Evolutionary conservation across 2,113 vertebrate species (phyloP), one percentile per base, ranked within the genome.

Genomic region (Mesembrinibis cayennensis): DNA sequence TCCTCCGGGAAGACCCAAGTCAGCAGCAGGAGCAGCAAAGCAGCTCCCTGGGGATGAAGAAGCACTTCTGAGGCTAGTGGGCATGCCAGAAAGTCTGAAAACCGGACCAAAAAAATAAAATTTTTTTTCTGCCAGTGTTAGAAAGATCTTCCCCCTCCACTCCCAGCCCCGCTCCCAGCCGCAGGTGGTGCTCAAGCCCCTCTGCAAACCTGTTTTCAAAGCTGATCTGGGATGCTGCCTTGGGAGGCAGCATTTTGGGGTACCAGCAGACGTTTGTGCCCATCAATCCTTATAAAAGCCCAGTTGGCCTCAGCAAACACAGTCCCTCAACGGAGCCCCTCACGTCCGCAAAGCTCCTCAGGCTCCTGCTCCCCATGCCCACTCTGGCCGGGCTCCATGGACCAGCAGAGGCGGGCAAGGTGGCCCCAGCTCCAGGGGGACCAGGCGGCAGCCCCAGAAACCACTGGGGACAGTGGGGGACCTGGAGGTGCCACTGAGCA

Each of bases 21-120:
- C n/a, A 89, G 52, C 49, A 91, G 38, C 62, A 76, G 52, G 32
- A 69, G 32, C 11, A 73, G 32, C n/a, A 87, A 74, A 44, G 26
- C 17, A 80, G 58, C 30, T 83, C 30, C 27, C 25, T 42, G 6
- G 9, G 15, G 42, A 53, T 42, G 4, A 72, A 23, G 52, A 77
- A 63, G 21, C 6, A 34, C 72, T 92, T 70, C 25, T 27, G 45
- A 74, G 30, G 32, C 59, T 52, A 5, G 20, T 34, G 63, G 44
- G 5, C 21, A 53, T 59, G 27, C 18, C 47, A 81, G 47, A 79
- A 90, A 74, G 11, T 34, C 40, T 30, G 50, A 80, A 88, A 90
- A 73, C 21, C 1, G 1, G 83, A 80, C 7, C 1, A 17, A 65
- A 93, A 63, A 61, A n/a, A 3, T 3, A 1, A 0, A 0, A 4